Percentiles rank a stretch among this genome's conserved stretches.
These are phyloP conservation scores for Cenopis cana DNA, from an alignment of 2,888 invertebrate genomes.

Conservation along the genomic window DNA sequence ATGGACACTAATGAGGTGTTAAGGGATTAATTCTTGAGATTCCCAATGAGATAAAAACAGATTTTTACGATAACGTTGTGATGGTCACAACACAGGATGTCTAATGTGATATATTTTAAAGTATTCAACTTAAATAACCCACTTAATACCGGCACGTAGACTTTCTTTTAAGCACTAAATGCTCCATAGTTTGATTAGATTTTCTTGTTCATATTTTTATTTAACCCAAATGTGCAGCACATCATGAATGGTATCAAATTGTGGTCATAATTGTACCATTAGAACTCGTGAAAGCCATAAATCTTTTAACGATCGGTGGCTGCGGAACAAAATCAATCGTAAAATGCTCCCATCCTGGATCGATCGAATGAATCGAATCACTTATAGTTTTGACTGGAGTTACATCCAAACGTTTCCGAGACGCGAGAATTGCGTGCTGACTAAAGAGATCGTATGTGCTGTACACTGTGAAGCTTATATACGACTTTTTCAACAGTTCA, in stretches of 20 bases:
- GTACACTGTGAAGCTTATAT: background rate
- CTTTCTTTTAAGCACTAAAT: slow-evolving; percentile 22
- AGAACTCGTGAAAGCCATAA: slow-evolving; percentile 76
- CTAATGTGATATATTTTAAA: slow-evolving; percentile 53
- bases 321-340: slow-evolving; percentile 71
- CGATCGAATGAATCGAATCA: background rate
- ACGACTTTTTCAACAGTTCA: background rate
- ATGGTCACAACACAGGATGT: slow-evolving; percentile 55
- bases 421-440: background rate
- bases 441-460: background rate
- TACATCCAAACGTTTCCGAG: slow-evolving; percentile 6
- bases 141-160: background rate
- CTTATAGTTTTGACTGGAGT: background rate
- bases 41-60: slow-evolving; percentile 66
- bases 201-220: slow-evolving; percentile 22
- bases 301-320: slow-evolving; percentile 67
- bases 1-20: slow-evolving; percentile 80
- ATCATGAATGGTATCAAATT: slow-evolving; percentile 51
- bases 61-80: slow-evolving; percentile 67
- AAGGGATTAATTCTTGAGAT: slow-evolving; percentile 78
- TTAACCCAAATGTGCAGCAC: slow-evolving; percentile 2
- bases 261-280: slow-evolving; percentile 71
- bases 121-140: slow-evolving; percentile 37
- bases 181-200: background rate
- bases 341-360: slow-evolving; percentile 60